phyloP scores from a whole-genome alignment of 1,140 invertebrate genomes.

The Micrasema minimum region DNA sequence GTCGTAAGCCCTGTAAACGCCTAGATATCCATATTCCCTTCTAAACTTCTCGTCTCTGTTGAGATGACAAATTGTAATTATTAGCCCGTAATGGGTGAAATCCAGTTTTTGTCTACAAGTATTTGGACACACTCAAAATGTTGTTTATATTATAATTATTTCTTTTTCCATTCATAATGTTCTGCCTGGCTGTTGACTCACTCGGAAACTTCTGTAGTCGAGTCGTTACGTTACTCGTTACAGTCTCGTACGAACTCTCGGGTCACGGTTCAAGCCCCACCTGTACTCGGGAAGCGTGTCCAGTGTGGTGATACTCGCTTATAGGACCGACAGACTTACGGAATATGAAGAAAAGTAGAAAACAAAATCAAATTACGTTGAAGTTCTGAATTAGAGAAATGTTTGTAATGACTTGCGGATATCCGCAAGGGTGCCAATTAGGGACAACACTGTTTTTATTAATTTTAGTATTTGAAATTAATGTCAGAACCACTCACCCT shows the following conservation, averaged over 20 bases:
- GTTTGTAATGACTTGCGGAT: not conserved
- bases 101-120: too few species aligned
- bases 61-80: too few species aligned
- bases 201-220: not conserved
- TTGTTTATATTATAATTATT: too few species aligned
- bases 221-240: not conserved
- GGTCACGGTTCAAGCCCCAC: conserved; percentile 32
- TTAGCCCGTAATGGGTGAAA: too few species aligned
- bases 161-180: too few species aligned
- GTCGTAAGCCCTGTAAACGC: too few species aligned
- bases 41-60: too few species aligned
- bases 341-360: not conserved
- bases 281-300: conserved; percentile 27
- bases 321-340: not conserved
- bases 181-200: not conserved
- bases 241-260: conserved; percentile 30
- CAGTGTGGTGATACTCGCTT: too few species aligned
- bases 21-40: too few species aligned
- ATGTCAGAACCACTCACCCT: too few species aligned
- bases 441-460: not conserved
- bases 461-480: too few species aligned
- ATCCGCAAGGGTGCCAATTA: not conserved
- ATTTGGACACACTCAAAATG: too few species aligned
- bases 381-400: not conserved
- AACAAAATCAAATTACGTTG: not conserved